phyloP scores from a whole-genome alignment of 2,113 vertebrate species.

The Notarius quadriscutis region DNA sequence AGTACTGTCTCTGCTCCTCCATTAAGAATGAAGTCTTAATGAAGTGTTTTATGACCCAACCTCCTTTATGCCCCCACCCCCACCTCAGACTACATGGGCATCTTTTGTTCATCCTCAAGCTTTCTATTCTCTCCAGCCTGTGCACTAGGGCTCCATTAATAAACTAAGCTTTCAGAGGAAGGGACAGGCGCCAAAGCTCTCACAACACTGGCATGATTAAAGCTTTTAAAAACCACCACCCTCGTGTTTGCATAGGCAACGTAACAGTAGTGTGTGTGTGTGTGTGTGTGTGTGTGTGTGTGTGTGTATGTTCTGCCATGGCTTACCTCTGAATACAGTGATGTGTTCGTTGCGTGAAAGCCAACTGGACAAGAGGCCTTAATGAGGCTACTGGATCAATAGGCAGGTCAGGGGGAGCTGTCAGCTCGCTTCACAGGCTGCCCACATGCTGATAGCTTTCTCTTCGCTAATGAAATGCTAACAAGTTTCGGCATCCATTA shows the following conservation, averaged over 20 bases:
- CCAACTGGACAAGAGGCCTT: constrained; percentile 52
- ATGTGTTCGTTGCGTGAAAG: constrained; percentile 46
- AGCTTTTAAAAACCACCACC: constrained; percentile 69
- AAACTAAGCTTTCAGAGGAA: constrained; percentile 74
- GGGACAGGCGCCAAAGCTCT: constrained; percentile 61
- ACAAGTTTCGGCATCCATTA: constrained; percentile 30
- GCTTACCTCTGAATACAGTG: constrained; percentile 44
- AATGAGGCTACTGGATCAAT: constrained; percentile 59
- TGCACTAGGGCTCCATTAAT: constrained; percentile 75
- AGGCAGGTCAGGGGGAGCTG: constrained; percentile 43
- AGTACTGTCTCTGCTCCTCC: constrained; percentile 37
- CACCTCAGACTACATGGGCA: constrained; percentile 2
- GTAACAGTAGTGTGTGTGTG: not conserved
- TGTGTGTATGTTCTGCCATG: not conserved
- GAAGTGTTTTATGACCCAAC: constrained; percentile 43
- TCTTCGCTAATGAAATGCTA: constrained; percentile 47
- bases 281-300: constrained; percentile 1
- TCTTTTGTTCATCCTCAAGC: constrained; percentile 63
- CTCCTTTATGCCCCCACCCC: not conserved
- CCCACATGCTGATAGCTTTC: constrained; percentile 43
- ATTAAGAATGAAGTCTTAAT: constrained; percentile 44
- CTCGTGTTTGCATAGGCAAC: constrained; percentile 59
- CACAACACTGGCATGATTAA: constrained; percentile 69
- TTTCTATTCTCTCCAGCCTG: constrained; percentile 10
- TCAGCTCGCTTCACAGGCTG: constrained; percentile 45